Conservation (phyloP, 2,113 vertebrate genomes). For the Bothrops jararaca region DNA sequence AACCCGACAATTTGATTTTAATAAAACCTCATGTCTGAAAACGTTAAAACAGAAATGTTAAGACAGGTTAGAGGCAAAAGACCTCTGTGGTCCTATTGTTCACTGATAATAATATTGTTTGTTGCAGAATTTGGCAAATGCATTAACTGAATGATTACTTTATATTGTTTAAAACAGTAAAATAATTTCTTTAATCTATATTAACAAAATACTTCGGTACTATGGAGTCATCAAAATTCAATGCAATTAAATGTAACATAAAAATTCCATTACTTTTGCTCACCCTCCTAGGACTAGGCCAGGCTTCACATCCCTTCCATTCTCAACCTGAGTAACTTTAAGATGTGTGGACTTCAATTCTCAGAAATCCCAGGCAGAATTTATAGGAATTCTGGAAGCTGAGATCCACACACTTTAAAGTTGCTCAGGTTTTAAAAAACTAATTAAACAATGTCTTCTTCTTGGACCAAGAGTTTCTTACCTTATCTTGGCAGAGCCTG, state of each 20-base stretch:
- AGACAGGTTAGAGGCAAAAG: neutral
- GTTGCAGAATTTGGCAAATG: neutral
- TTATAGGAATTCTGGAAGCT: neutral
- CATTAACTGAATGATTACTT: neutral
- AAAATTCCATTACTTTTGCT: neutral
- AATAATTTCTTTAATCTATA: neutral
- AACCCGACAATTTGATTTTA: neutral
- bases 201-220: neutral
- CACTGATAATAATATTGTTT: neutral
- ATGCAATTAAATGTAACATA: neutral
- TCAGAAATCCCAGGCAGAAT: neutral
- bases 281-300: neutral
- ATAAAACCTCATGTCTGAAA: neutral
- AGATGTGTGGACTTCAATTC: neutral
- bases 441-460: neutral
- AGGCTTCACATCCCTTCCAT: neutral
- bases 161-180: neutral
- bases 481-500: neutral
- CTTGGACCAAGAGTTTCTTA: neutral
- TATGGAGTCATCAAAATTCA: neutral
- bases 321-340: neutral
- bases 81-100: neutral
- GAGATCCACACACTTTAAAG: neutral
- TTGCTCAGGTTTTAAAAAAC: neutral
- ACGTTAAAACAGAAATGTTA: neutral